phyloP scores from a whole-genome alignment of 2,888 invertebrate genomes.

The Pristionchus exspectatus region DNA sequence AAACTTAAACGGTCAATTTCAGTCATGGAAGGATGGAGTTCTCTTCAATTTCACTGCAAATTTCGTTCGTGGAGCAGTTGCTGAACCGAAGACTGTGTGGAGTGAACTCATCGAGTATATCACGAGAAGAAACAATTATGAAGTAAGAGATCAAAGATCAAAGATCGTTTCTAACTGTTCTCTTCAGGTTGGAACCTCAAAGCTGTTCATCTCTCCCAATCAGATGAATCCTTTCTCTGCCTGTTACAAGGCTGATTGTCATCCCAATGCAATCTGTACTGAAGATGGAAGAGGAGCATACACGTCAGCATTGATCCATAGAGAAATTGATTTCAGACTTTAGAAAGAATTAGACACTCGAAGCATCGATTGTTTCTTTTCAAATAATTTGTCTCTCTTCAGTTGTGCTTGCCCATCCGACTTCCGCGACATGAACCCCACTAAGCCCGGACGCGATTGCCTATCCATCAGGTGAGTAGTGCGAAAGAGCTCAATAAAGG shows the following conservation, averaged over 20 bases:
- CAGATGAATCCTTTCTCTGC: conserved; percentile 72
- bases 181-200: conserved; percentile 69
- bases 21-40: conserved; percentile 72
- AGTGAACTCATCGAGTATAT: conserved; percentile 70
- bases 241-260: conserved; percentile 71
- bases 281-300: conserved; percentile 63
- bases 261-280: conserved; percentile 68
- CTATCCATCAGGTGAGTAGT: conserved; percentile 57
- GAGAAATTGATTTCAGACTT: too few relatives aligned
- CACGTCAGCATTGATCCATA: conserved; percentile 54
- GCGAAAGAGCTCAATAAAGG: background rate
- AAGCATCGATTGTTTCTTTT: too few relatives aligned
- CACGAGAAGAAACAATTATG: conserved; percentile 66
- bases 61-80: conserved; percentile 68
- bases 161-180: background rate
- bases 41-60: conserved; percentile 74
- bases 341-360: too few relatives aligned
- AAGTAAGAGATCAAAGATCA: conserved; percentile 57
- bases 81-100: conserved; percentile 67
- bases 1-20: background rate
- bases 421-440: conserved; percentile 71
- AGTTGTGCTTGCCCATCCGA: conserved; percentile 63
- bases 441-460: conserved; percentile 69
- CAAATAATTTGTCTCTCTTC: background rate
- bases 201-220: conserved; percentile 73